Base-by-base conservation (phyloP, 2,113 vertebrate species). In the Sigmodon hispidus region DNA sequence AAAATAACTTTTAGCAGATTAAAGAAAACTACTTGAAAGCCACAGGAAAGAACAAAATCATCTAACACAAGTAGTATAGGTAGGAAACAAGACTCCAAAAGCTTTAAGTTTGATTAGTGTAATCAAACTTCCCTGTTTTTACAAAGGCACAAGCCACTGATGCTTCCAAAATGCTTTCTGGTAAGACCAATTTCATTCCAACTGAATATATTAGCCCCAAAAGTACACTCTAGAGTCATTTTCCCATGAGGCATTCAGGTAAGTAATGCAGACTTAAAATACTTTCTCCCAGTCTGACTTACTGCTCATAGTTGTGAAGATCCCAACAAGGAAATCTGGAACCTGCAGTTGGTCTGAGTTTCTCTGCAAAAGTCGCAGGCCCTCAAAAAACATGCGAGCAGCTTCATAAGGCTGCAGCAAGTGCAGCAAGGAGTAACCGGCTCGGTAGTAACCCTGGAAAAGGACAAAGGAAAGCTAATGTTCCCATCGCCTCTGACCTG, bases 391-490 rank as follows among this genome's bases (percentile, higher is more conserved):
- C 87, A 97, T 96, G 34, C 5, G 69, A 92, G 98, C 94, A 0
- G 98, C 98, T 59, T 96, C 91, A 0, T 59, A 45, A 77, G 92
- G 26, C 8, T 97, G 12, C 19, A 92, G 81, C 70, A 99, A 86
- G 89, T 95, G 96, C 80, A 98, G 90, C 83, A 98, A 70, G 10
- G 98, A 98, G 16, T 98, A 96, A 12, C 98, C 98, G 77, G 98
- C 98, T 92, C 98, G 98, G 34, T 98, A 99, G 95, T 98, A 99
- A 9, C 98, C 98, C 99, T 99, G 86, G 7, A 55, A 31, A 0
- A 89, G 24, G 21, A 57, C 76, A 43, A 73, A 84, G 29, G 48
- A 59, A 69, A 80, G 36, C 50, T 52, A n/a, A 59, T 15, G 34
- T 2, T 1, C 34, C 36, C 22, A 43, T 43, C 19, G 76, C 75